Evolutionary conservation across 2,888 invertebrate genomes (phyloP).

Genomic region (Quadroppia sp.): DNA sequence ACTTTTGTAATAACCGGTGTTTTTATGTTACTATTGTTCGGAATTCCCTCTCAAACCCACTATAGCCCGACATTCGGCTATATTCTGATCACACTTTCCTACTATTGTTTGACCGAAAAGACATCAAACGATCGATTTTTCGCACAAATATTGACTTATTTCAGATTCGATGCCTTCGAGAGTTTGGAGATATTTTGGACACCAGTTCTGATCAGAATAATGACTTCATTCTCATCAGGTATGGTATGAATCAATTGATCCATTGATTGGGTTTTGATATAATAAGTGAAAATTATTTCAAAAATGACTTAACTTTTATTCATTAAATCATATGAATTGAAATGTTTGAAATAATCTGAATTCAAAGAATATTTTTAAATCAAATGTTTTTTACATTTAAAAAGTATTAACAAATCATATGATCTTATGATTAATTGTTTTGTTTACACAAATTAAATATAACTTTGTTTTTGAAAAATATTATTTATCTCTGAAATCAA

Average conservation of each 20-base stretch:
- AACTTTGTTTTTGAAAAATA: too few species aligned
- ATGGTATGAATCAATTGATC: background rate
- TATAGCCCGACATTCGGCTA: slow-evolving; percentile 63
- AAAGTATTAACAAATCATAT: too few species aligned
- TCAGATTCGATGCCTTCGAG: slow-evolving; percentile 64
- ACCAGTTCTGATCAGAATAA: slow-evolving; percentile 59
- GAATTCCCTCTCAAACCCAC: slow-evolving; percentile 66
- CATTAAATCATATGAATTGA: too few species aligned
- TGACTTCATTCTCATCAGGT: slow-evolving; percentile 45
- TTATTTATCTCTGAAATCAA: too few species aligned
- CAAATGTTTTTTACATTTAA: too few species aligned
- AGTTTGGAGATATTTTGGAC: slow-evolving; percentile 68
- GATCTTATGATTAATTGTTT: too few species aligned
- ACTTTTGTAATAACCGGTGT: slow-evolving; percentile 72
- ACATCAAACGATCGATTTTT: slow-evolving; percentile 64
- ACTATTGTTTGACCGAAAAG: slow-evolving; percentile 66
- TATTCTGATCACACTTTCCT: slow-evolving; percentile 59
- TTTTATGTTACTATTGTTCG: slow-evolving; percentile 69
- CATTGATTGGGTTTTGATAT: too few species aligned
- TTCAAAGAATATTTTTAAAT: too few species aligned
- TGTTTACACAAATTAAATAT: too few species aligned
- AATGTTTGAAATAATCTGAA: too few species aligned
- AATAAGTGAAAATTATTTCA: too few species aligned
- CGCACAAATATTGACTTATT: slow-evolving; percentile 59
- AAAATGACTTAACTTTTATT: too few species aligned